Evolutionary conservation across 1,140 invertebrate species (phyloP).

Genomic region (Melitaea cinxia): DNA sequence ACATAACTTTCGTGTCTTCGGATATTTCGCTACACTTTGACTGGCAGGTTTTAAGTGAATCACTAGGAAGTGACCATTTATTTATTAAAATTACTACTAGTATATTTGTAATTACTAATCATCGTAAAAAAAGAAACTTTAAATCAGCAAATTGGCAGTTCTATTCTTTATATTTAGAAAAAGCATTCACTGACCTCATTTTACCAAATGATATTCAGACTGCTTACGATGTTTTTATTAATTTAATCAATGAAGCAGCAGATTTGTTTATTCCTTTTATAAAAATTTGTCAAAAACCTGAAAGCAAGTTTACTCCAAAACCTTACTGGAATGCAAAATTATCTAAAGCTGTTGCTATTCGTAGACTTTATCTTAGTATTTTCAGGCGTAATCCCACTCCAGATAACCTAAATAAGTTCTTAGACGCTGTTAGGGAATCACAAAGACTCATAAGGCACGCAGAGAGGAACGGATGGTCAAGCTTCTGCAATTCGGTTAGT

Average conservation of each 20-base stretch:
- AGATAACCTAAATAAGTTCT: slow-evolving; percentile 39
- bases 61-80: slow-evolving; percentile 9
- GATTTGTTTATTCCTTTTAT: slow-evolving; percentile 19
- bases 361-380: slow-evolving; percentile 15
- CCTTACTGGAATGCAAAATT: slow-evolving; percentile 30
- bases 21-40: neutral
- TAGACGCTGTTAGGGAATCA: slow-evolving; percentile 28
- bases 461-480: slow-evolving; percentile 2
- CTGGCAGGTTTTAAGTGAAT: neutral
- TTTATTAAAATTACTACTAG: neutral
- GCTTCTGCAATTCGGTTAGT: slow-evolving; percentile 12
- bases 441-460: slow-evolving; percentile 11
- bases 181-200: neutral
- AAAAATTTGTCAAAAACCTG: slow-evolving; percentile 19
- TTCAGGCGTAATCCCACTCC: slow-evolving; percentile 48
- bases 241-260: slow-evolving; percentile 9
- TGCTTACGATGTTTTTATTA: slow-evolving; percentile 17
- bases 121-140: neutral
- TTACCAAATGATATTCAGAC: neutral
- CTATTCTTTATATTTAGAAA: neutral
- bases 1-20: neutral
- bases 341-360: slow-evolving; percentile 34
- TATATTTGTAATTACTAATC: neutral
- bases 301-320: slow-evolving; percentile 31
- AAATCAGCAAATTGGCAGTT: neutral